Conservation (phyloP, 2,888 invertebrate genomes). For the Plagodis dolabraria region DNA sequence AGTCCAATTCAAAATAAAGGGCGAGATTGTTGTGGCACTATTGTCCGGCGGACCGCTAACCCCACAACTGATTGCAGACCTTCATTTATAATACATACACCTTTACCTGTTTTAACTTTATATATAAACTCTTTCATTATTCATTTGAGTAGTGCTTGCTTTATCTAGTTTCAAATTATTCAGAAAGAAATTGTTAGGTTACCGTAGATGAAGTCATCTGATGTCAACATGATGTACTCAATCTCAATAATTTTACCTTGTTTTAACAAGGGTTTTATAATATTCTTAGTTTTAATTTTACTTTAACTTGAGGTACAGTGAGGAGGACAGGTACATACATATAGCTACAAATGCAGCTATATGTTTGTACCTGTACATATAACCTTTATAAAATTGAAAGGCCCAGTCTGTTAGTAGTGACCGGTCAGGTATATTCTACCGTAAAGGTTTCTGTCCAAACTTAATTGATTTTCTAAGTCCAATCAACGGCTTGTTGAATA, state of each 20-base stretch:
- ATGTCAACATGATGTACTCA: too few species aligned
- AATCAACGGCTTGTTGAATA: conserved; percentile 62
- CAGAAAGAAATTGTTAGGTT: background rate
- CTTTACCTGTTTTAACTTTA: conserved; percentile 57
- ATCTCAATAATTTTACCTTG: too few species aligned
- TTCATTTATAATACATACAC: conserved; percentile 80
- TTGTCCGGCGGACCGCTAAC: conserved; percentile 74
- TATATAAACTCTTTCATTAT: conserved; percentile 38
- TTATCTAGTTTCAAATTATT: conserved; percentile 27
- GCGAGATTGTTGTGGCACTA: conserved; percentile 81
- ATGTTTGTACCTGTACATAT: conserved; percentile 8
- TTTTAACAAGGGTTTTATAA: too few species aligned
- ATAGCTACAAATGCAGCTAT: conserved; percentile 19
- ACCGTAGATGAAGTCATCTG: too few species aligned
- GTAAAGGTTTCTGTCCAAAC: conserved; percentile 53
- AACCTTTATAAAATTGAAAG: conserved; percentile 28
- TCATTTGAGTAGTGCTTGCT: conserved; percentile 31
- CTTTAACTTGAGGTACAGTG: too few species aligned
- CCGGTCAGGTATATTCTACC: background rate
- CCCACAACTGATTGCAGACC: conserved; percentile 78
- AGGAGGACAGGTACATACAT: too few species aligned
- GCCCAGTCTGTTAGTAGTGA: conserved; percentile 26
- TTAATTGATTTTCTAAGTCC: conserved; percentile 67
- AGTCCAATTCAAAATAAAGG: conserved; percentile 81
- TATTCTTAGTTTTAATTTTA: too few species aligned